Evolutionary conservation across 2,797 vertebrate species (phyloP), one percentile per base, ranked within the genome.

Genomic region (Apogon hyalosoma): DNA sequence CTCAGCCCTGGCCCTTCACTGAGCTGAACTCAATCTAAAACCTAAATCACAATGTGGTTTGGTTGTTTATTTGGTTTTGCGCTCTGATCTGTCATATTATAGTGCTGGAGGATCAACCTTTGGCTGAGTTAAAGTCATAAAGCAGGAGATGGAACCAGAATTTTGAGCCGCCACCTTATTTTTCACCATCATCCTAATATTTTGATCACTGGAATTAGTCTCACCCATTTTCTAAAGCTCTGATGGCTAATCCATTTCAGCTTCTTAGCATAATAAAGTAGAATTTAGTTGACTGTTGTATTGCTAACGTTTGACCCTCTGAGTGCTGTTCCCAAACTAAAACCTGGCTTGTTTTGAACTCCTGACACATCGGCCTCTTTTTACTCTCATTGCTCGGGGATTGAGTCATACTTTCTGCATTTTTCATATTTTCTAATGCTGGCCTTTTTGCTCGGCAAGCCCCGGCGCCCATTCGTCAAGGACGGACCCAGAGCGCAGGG

Each of bases 31-130:
- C 33, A 83, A 57, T 73, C 72, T 47, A 73, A 72, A 64, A 55
- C 73, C 69, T 75, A 83, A 91, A 88, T 91, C 73, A 77, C 67
- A 78, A 54, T 62, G 82, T 63, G 83, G 82, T 76, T 66, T 11
- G 16, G 42, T 67, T 90, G 83, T 90, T 87, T 90, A 73, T 92
- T 88, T 89, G 80, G 68, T 76, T 88, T 92, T 16, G 63, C 49
- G 31, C 79, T 59, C 49, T 49, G 63, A 85, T 82, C 75, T 72
- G 75, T 68, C 43, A 78, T 76, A 74, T 78, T 79, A 65, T 65
- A 64, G 43, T 69, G 64, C 62, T 31, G 41, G 28, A 63, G 58
- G 73, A 83, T 88, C 79, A 79, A 78, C 82, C 56, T 73, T 75
- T 84, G 58, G 66, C 70, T 33, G 13, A 11, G 59, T 31, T 58